phyloP scores from a whole-genome alignment of 2,113 vertebrate genomes.

The Mormyrus lacerda region DNA sequence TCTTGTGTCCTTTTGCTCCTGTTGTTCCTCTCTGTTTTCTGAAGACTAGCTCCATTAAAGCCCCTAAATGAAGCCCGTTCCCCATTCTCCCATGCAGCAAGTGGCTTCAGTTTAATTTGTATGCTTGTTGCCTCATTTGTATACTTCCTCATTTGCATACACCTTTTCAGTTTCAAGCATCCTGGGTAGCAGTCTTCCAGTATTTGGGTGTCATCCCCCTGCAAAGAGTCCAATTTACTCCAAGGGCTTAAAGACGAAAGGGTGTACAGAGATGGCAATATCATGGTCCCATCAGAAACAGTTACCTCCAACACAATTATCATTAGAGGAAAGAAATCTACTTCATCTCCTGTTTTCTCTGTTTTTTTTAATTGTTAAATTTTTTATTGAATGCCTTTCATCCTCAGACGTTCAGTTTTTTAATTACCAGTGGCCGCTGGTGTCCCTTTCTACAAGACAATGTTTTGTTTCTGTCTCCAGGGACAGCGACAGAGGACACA shows the following conservation, averaged over 20 bases:
- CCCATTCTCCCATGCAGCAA: background rate
- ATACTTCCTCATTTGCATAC: background rate
- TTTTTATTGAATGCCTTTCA: background rate
- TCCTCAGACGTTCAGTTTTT: background rate
- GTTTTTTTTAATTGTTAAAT: background rate
- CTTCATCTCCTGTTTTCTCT: background rate
- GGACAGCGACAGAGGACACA: background rate
- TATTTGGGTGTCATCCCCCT: background rate
- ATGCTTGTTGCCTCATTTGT: background rate
- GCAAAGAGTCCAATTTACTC: background rate
- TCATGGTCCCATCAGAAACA: background rate
- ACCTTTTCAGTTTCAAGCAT: background rate
- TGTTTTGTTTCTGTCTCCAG: background rate
- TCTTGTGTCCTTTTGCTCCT: background rate
- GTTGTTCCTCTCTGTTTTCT: background rate
- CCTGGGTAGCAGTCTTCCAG: background rate
- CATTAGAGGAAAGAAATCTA: background rate
- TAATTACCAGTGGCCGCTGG: background rate
- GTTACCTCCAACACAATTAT: slow-evolving; percentile 14
- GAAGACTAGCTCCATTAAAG: background rate
- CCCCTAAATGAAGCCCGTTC: background rate
- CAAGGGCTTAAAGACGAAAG: background rate
- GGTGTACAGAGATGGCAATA: background rate
- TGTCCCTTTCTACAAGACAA: background rate
- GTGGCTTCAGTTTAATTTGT: background rate